Percentiles rank a stretch among this genome's conserved stretches.
phyloP scores from a whole-genome alignment of 2,797 vertebrate genomes.

The Craterocephalus amniculus region DNA sequence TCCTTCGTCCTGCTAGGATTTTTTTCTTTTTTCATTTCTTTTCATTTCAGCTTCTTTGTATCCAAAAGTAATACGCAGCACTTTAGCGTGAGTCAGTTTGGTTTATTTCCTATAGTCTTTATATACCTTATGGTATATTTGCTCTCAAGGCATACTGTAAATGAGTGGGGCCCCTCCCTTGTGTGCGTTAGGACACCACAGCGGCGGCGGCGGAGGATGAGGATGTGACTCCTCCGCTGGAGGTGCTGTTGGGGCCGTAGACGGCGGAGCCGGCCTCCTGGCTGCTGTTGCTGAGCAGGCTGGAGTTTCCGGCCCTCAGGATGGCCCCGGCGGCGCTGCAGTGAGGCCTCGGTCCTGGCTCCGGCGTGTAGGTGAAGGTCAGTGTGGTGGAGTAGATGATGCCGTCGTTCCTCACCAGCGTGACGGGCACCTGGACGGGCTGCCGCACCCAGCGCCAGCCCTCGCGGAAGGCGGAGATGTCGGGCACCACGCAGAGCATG shows the following conservation, averaged over 20 bases:
- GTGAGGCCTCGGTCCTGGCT: conserved; percentile 95
- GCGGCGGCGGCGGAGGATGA: conserved; percentile 87
- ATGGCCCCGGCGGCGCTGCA: conserved; percentile 95
- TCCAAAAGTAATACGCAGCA: conserved; percentile 83
- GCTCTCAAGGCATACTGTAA: conserved; percentile 66
- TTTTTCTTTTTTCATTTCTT: conserved; percentile 25
- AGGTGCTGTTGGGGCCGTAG: conserved; percentile 84
- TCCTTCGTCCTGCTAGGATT: conserved; percentile 44
- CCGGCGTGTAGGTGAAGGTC: conserved; percentile 98
- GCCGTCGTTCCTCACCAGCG: conserved; percentile 96
- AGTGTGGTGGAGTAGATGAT: conserved; percentile 98
- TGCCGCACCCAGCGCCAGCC: conserved; percentile 98
- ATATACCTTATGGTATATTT: conserved; percentile 58
- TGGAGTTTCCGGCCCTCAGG: conserved; percentile 86
- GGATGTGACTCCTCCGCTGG: conserved; percentile 87
- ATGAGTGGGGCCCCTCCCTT: conserved; percentile 38
- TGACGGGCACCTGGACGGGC: conserved; percentile 98
- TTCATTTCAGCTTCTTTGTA: conserved; percentile 66
- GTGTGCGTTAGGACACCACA: conserved; percentile 94
- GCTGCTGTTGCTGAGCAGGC: conserved; percentile 88
- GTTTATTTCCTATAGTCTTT: conserved; percentile 69
- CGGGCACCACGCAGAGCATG: conserved; percentile 96
- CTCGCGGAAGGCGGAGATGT: conserved; percentile 98
- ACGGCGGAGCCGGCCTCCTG: conserved; percentile 62
- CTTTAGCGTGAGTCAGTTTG: conserved; percentile 84